phyloP scores from a whole-genome alignment of 2,888 invertebrate genomes.

The Cephus runcator region DNA sequence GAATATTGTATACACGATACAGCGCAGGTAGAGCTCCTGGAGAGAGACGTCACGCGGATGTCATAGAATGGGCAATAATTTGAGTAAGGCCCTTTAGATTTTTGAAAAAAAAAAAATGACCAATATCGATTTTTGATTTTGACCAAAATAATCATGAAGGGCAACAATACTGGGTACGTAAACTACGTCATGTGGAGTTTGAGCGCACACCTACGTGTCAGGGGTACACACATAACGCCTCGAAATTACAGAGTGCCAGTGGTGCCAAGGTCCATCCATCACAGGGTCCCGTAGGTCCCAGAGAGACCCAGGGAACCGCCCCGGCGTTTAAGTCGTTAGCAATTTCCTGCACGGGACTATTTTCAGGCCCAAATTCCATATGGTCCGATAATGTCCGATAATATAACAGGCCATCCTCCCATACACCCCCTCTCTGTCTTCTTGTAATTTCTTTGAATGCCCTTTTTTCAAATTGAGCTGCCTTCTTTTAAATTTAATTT shows the following conservation, averaged over 20 bases:
- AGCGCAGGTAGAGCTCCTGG: too few species aligned
- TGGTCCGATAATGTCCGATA: conserved; percentile 60
- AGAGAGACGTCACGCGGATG: too few species aligned
- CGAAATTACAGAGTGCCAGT: conserved; percentile 61
- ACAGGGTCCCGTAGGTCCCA: conserved; percentile 42
- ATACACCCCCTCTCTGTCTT: conserved; percentile 9
- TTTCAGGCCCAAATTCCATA: conserved; percentile 62
- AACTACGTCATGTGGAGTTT: conserved; percentile 36
- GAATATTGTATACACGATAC: too few species aligned
- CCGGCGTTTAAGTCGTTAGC: conserved; percentile 65
- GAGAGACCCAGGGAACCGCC: conserved; percentile 53
- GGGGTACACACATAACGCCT: conserved; percentile 61
- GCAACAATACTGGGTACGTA: conserved; percentile 16
- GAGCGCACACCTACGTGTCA: conserved; percentile 46
- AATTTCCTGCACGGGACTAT: conserved; percentile 64
- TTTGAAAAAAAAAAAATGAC: too few species aligned
- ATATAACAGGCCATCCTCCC: conserved; percentile 32
- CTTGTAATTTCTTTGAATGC: conserved; percentile 35
- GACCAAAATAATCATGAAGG: too few species aligned
- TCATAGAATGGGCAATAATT: too few species aligned
- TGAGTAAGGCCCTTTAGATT: too few species aligned
- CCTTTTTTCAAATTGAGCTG: not conserved
- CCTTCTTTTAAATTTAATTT: too few species aligned
- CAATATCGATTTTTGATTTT: too few species aligned
- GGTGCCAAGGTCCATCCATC: conserved; percentile 61